Base-by-base conservation (phyloP, 2,797 vertebrate species). In the Heterohyrax brucei region DNA sequence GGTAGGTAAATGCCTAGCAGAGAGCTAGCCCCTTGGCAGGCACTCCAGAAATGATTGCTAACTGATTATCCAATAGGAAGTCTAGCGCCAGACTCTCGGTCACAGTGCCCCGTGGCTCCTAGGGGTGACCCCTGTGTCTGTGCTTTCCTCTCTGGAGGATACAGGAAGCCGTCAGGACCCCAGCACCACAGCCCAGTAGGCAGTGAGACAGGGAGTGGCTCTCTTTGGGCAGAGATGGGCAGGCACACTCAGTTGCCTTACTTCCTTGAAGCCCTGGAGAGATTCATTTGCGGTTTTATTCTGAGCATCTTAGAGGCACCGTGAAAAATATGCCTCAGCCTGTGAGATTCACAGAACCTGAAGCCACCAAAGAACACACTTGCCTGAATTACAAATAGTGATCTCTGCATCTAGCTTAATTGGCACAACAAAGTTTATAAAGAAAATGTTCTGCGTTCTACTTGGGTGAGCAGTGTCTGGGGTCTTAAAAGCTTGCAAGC, bases 281-380 rank as follows among this genome's bases (percentile, higher is more conserved):
- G 39, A 76, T 81, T 94, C 33, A 5, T 64, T 53, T 92, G 88
- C 39, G 86, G 70, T 76, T 96, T 88, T 73, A 61, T 48, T 80
- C 80, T 44, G 80, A 76, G n/a, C n/a, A 64, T 61, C 53, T 91
- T 64, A 50, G 78, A 76, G 70, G 72, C 88, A 72, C 59, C 21
- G 2, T n/a, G 75, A 73, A 87, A 81, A 96, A 89, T 1, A 14
- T 4, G 93, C 46, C 7, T 88, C 61, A 62, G n/a, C 14, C 19
- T 4, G 13, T 75, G 21, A 75, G 53, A 46, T 53, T 39, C 26
- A 4, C 10, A 1, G 78, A 64, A 79, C 59, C 0, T 10, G 81
- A 90, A 82, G 82, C 39, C 91, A 18, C 75, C 4, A 1, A 39
- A 28, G 64, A 62, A 1, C 46, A n/a, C 53, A 33, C 78, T 33